A percentile compares a stretch with the other conserved stretches of the same genome.
Evolutionary conservation across 2,113 vertebrate species (phyloP).

Genomic region (Regulus satrapa): DNA sequence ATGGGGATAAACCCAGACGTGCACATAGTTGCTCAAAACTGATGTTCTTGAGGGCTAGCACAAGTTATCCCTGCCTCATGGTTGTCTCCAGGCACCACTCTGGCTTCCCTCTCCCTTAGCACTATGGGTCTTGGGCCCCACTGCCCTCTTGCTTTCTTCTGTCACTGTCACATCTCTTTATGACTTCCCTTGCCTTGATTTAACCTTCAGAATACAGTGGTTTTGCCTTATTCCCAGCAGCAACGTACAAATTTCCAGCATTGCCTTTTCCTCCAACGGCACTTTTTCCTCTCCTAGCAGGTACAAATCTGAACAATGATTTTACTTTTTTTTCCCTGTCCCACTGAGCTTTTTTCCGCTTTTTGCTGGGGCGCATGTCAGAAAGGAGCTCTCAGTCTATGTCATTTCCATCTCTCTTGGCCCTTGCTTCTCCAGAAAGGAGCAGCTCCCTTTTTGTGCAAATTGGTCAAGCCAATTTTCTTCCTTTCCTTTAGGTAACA

Average conservation of each 20-base stretch:
- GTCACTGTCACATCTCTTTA: accelerated
- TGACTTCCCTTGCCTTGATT: neutral
- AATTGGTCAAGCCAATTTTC: neutral
- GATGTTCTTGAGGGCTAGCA: neutral
- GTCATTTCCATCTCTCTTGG: neutral
- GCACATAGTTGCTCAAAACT: neutral
- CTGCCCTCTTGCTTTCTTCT: neutral
- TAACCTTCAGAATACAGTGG: neutral
- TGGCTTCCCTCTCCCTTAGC: neutral
- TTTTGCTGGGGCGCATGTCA: neutral
- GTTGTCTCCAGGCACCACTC: neutral
- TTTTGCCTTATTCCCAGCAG: neutral
- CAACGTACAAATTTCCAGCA: neutral
- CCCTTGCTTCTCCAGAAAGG: too few species aligned
- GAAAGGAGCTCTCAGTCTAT: neutral
- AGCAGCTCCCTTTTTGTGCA: neutral
- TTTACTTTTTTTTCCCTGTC: neutral
- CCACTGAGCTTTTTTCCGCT: neutral
- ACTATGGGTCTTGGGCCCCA: neutral
- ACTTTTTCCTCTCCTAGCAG: neutral
- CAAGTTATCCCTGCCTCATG: neutral
- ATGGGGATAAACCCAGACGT: neutral
- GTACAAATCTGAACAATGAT: accelerated
- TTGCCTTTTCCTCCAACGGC: neutral
- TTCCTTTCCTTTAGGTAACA: neutral